phyloP scores from a whole-genome alignment of 1,140 invertebrate genomes.

The Drosophila prosaltans region DNA sequence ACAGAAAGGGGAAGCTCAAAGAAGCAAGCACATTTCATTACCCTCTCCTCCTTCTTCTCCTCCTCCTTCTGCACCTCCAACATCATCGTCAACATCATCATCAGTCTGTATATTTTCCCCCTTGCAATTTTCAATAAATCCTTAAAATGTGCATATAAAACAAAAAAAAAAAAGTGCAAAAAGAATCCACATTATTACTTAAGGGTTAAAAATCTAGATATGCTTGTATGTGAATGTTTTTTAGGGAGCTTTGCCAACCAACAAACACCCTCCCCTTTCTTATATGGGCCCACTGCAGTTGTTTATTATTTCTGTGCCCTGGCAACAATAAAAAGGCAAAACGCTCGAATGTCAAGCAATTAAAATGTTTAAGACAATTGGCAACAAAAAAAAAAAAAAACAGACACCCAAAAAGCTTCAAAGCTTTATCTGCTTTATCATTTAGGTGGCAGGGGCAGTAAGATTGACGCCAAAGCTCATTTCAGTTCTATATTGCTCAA shows the following conservation, averaged over 20 bases:
- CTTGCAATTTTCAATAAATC: constrained; percentile 61
- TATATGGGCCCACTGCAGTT: constrained; percentile 68
- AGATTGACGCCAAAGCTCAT: constrained; percentile 39
- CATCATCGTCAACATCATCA: not conserved
- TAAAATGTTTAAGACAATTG: constrained; percentile 78
- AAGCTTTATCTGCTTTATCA: constrained; percentile 35
- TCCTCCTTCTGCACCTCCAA: not conserved
- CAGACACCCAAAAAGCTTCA: constrained; percentile 37
- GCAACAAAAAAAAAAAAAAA: constrained; percentile 22
- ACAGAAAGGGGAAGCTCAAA: constrained; percentile 36
- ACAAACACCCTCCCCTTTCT: not conserved
- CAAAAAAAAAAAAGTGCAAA: constrained; percentile 36
- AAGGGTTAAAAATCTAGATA: constrained; percentile 67
- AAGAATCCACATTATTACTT: constrained; percentile 63
- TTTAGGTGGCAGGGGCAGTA: constrained; percentile 5
- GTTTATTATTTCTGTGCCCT: constrained; percentile 74
- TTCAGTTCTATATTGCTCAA: constrained; percentile 34
- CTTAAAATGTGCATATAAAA: constrained; percentile 42
- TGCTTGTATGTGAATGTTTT: not conserved
- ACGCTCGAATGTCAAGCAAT: constrained; percentile 58
- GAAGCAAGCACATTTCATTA: not conserved
- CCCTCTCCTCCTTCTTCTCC: not conserved
- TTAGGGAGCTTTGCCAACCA: constrained; percentile 11
- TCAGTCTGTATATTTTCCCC: constrained; percentile 16
- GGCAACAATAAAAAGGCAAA: constrained; percentile 49